A percentile compares a stretch with the other conserved stretches of the same genome.
phyloP scores from a whole-genome alignment of 1,140 invertebrate species.

The Neuroterus valhalla region DNA sequence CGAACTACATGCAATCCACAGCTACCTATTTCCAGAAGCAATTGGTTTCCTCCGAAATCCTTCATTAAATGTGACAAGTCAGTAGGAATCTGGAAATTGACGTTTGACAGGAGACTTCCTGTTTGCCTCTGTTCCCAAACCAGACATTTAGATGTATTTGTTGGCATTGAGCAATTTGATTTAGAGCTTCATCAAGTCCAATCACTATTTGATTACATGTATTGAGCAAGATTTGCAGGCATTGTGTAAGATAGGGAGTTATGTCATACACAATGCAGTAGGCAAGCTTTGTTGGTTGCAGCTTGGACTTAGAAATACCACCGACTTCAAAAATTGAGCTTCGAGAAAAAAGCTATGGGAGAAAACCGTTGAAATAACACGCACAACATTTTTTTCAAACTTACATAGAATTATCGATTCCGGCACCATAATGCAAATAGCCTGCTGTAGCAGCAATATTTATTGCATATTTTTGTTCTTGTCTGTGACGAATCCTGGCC shows the following conservation, averaged over 20 bases:
- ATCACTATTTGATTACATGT: constrained; percentile 34
- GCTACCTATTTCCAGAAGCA: constrained; percentile 47
- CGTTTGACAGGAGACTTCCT: constrained; percentile 32
- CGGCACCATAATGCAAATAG: no score
- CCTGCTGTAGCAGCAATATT: no score
- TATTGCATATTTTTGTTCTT: no score
- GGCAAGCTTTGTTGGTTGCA: constrained; percentile 41
- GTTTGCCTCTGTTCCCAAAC: constrained; percentile 40
- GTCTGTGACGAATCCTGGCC: no score
- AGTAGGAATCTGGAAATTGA: neutral
- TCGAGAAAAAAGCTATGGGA: no score
- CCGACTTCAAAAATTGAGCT: no score
- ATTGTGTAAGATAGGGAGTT: constrained; percentile 42
- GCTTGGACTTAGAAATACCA: constrained; percentile 41
- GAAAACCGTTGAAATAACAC: no score
- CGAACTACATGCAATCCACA: constrained; percentile 40
- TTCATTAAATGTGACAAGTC: neutral
- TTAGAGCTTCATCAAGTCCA: constrained; percentile 45
- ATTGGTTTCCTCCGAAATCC: neutral
- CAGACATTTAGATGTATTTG: constrained; percentile 46
- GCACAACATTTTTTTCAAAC: no score
- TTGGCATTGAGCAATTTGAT: constrained; percentile 37
- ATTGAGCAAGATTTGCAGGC: constrained; percentile 38
- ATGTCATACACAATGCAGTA: constrained; percentile 48
- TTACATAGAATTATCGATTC: no score